Evolutionary conservation across 2,888 invertebrate species (phyloP), one percentile per base, ranked within the genome.

Genomic region (Nowickia ferox): DNA sequence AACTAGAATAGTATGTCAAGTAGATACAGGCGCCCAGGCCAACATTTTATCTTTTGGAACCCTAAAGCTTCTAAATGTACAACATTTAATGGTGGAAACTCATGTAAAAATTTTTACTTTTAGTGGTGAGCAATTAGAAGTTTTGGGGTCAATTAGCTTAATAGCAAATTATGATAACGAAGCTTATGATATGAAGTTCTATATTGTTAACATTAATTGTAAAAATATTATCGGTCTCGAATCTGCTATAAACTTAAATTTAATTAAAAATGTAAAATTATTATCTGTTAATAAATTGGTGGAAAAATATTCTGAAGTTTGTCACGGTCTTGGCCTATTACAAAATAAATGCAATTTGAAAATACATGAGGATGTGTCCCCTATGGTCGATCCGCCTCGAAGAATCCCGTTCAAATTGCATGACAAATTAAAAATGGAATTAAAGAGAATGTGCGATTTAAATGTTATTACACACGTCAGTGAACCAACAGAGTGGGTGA

Each of bases 11-110:
- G 10, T 42, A 19, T 82, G n/a, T n/a, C n/a, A n/a, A n/a, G n/a
- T n/a, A n/a, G n/a, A n/a, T n/a, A n/a, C n/a, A n/a, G n/a, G n/a
- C 19, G 76, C 86, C 15, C 86, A 87, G 48, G 86, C 84, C 5
- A 87, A 84, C 42, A 66, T 86, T 30, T 48, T 86, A 8, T 81
- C 84, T 19, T 9, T 61, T 59, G 46, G 51, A 11, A 65, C 48
- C 15, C 10, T 51, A 11, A 48, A 48, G 48, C 48, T 48, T 46
- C 42, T 17, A 10, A 46, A 42, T 44, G 71, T n/a, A 19, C 63
- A 30, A 57, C 44, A 48, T 42, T 65, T 22, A 78, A 46, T 48
- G 2, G n/a, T n/a, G 19, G 13, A 61, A 40, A 71, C 68, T 8
- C 66, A 59, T 19, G 63, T 63, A n/a, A 79, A 76, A 22, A 84